phyloP scores from a whole-genome alignment of 2,888 invertebrate genomes.

The Mylabris sibirica region DNA sequence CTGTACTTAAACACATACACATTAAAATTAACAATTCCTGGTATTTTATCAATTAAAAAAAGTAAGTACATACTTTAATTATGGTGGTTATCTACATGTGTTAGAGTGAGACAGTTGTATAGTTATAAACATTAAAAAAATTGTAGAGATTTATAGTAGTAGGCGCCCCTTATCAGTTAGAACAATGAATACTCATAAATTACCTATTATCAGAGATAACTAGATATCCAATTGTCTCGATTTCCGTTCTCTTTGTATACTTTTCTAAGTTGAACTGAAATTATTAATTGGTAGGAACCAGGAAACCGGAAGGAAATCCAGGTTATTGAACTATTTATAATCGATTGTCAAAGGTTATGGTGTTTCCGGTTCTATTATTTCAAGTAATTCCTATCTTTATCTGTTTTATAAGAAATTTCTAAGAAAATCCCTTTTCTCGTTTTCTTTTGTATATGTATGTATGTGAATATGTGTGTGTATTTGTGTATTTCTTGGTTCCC shows the following conservation, averaged over 20 bases:
- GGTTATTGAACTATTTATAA: slow-evolving; percentile 1
- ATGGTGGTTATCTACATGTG: not conserved
- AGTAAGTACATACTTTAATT: too few species aligned
- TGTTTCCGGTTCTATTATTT: not conserved
- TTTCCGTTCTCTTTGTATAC: not conserved
- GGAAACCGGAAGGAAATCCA: not conserved
- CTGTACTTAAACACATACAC: not conserved
- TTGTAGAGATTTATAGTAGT: too few species aligned
- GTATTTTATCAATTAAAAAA: slow-evolving; percentile 4
- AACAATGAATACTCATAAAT: too few species aligned
- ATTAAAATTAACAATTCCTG: not conserved
- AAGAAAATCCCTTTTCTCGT: not conserved
- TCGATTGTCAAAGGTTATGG: not conserved
- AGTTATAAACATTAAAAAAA: not conserved
- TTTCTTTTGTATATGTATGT: not conserved
- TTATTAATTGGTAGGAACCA: not conserved
- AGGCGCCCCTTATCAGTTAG: too few species aligned
- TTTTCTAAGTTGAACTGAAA: too few species aligned
- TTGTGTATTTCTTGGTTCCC: not conserved
- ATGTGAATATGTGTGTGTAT: too few species aligned
- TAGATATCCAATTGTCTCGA: too few species aligned
- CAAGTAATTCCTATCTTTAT: not conserved
- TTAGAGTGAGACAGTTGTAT: not conserved
- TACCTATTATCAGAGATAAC: too few species aligned
- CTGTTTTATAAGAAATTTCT: not conserved